phyloP scores from a whole-genome alignment of 1,140 invertebrate species.

The Sinella curviseta region DNA sequence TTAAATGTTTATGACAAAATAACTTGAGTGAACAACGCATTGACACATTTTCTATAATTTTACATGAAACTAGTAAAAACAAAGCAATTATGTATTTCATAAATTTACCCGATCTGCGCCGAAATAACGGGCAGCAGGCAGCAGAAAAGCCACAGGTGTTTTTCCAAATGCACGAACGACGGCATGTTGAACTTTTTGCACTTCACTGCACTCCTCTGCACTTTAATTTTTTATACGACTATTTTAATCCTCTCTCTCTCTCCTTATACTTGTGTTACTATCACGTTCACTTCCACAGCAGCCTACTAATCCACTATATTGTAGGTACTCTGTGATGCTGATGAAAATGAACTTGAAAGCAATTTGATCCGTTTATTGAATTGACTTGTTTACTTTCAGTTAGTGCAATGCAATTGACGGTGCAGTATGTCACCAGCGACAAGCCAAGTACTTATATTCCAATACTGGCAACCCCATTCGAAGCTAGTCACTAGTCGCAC shows the following conservation, averaged over 20 bases:
- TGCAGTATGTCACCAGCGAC: too few species aligned
- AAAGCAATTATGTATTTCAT: too few species aligned
- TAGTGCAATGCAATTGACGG: too few species aligned
- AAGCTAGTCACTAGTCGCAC: too few species aligned
- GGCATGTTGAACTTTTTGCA: neutral
- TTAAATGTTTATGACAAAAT: too few species aligned
- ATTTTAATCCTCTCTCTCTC: neutral
- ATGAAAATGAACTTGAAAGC: neutral
- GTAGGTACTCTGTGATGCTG: neutral
- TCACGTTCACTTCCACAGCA: neutral
- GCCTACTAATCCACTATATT: neutral
- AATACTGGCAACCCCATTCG: too few species aligned
- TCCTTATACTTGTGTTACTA: neutral
- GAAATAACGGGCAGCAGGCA: neutral
- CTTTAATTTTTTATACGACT: neutral
- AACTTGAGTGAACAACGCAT: too few species aligned
- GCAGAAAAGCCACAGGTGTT: slow-evolving; percentile 17
- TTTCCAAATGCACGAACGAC: neutral
- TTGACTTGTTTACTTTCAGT: too few species aligned
- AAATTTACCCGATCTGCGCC: neutral
- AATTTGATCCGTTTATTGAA: neutral
- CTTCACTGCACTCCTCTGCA: neutral
- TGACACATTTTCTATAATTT: too few species aligned
- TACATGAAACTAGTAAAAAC: too few species aligned
- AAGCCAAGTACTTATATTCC: too few species aligned